These are phyloP conservation scores for Hypocryptadius cinnamomeus DNA, from an alignment of 2,113 vertebrate genomes.

Conservation along the genomic window DNA sequence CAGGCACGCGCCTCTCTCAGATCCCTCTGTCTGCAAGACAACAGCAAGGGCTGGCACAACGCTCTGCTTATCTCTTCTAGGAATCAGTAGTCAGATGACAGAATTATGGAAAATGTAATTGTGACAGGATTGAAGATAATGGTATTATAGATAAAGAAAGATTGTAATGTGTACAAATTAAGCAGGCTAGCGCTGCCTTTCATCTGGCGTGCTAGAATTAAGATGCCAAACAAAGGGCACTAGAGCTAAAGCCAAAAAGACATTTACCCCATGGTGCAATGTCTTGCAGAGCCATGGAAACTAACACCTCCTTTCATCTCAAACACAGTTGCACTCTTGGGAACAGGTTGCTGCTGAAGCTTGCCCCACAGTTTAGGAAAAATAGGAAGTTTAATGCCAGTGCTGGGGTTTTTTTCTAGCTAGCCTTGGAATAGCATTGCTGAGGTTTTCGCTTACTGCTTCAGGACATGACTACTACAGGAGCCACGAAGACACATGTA, in stretches of 20 bases:
- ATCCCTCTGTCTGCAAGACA: constrained; percentile 32
- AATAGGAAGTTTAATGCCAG: neutral
- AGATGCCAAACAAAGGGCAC: neutral
- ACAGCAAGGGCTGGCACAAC: neutral
- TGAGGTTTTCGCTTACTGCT: neutral
- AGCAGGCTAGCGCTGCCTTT: neutral
- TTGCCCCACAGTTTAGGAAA: neutral
- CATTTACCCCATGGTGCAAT: neutral
- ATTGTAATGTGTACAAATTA: neutral
- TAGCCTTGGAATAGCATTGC: neutral
- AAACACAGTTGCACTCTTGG: neutral
- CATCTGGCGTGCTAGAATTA: neutral
- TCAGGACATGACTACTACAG: neutral
- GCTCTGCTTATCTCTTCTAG: neutral
- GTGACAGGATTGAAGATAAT: neutral
- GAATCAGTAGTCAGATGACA: neutral
- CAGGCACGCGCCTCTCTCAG: neutral
- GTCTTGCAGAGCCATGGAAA: neutral
- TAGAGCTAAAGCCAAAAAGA: neutral
- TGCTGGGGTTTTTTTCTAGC: neutral
- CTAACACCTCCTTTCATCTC: neutral
- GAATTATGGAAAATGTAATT: neutral
- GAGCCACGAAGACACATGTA: neutral
- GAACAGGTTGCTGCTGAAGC: neutral
- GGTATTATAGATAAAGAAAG: neutral